A percentile compares a stretch with the other conserved stretches of the same genome.
These are phyloP conservation scores for Myiotriccus ornatus DNA, from an alignment of 2,797 vertebrate species.

Conservation along the genomic window DNA sequence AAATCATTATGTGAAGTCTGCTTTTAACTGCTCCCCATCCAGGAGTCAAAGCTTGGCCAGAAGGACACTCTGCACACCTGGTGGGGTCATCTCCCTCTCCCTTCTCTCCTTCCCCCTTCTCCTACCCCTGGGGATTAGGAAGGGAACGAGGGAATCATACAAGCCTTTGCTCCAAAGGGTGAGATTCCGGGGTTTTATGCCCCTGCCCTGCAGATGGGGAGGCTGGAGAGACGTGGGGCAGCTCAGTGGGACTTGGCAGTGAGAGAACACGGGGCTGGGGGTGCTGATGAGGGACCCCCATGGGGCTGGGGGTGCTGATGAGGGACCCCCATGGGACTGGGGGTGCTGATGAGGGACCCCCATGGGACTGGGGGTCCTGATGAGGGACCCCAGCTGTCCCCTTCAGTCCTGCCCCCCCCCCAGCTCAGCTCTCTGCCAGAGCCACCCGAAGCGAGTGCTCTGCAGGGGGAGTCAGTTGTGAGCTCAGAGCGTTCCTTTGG, in stretches of 20 bases:
- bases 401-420: not conserved
- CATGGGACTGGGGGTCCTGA: too few species aligned
- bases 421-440: not conserved
- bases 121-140: not conserved
- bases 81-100: not conserved
- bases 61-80: not conserved
- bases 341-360: not conserved
- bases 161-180: not conserved
- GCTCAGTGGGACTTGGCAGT: accelerated
- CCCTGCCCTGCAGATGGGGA: not conserved
- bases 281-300: accelerated
- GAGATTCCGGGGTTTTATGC: accelerated
- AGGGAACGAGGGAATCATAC: not conserved
- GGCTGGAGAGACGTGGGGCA: not conserved
- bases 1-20: not conserved
- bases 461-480: not conserved
- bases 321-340: accelerated
- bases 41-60: not conserved
- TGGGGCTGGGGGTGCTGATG: accelerated
- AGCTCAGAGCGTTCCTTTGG: not conserved
- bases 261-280: accelerated
- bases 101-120: not conserved
- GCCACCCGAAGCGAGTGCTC: accelerated
- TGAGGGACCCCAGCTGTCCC: accelerated
- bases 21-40: not conserved